Conservation (phyloP, 2,797 vertebrate species). For the Phataginus tricuspis region DNA sequence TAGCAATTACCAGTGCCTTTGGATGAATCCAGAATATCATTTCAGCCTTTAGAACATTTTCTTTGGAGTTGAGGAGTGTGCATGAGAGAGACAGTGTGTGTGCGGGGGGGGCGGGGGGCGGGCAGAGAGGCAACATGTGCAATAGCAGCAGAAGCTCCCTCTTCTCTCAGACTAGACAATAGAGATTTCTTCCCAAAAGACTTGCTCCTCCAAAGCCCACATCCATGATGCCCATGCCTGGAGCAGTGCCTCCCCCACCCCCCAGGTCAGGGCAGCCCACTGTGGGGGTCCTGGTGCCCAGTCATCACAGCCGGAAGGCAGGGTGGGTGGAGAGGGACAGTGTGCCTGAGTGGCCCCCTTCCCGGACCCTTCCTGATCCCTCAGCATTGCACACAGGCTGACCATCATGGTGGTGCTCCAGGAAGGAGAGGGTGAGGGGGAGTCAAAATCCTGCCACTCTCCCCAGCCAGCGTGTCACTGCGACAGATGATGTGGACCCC, state of each 20-base stretch:
- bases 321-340: rapidly evolving
- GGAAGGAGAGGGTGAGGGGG: no score
- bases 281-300: no score
- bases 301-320: no score
- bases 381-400: neutral
- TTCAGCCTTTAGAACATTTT: conserved; percentile 81
- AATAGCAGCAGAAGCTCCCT: neutral
- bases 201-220: neutral
- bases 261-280: no score
- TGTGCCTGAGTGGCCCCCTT: neutral
- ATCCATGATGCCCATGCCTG: neutral
- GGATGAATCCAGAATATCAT: conserved; percentile 83
- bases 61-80: conserved; percentile 70
- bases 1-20: conserved; percentile 84
- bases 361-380: no score
- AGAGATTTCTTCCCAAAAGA: neutral
- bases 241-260: no score
- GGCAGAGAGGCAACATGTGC: no score
- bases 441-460: neutral
- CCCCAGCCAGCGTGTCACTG: neutral
- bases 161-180: neutral
- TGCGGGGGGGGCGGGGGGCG: no score
- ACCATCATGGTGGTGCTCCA: neutral
- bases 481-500: neutral
- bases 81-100: no score